These are phyloP conservation scores for Apis cerana DNA, from an alignment of 1,140 invertebrate genomes.

Conservation along the genomic window DNA sequence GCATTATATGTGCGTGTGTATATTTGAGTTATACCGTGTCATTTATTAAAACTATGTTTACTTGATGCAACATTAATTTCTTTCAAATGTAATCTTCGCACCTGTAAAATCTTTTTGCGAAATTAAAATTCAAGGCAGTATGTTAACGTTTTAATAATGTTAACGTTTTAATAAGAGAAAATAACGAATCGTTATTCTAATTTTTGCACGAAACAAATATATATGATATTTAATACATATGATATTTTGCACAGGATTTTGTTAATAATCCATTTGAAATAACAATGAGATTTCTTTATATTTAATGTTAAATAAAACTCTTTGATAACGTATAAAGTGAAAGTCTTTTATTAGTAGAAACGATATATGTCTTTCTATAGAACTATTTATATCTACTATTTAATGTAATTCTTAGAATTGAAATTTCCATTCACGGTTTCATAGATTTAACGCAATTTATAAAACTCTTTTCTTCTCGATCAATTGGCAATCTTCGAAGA, in stretches of 20 bases:
- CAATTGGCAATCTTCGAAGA: too few relatives aligned
- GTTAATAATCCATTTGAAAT: too few relatives aligned
- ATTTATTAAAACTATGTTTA: conserved; percentile 21
- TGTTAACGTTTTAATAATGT: not conserved
- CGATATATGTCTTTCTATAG: not conserved
- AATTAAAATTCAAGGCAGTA: not conserved
- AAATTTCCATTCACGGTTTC: not conserved
- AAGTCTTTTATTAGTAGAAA: conserved; percentile 6
- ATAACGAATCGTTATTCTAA: not conserved
- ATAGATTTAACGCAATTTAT: not conserved
- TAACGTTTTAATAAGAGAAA: too few relatives aligned
- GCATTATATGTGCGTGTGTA: not conserved
- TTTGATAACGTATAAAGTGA: not conserved
- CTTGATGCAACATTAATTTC: not conserved
- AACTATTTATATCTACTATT: conserved; percentile 4
- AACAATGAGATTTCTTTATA: not conserved
- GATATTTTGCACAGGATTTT: too few relatives aligned
- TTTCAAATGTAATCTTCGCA: not conserved
- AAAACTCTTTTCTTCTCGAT: not conserved
- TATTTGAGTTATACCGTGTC: conserved; percentile 4
- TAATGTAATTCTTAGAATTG: not conserved
- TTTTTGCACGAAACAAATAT: not conserved
- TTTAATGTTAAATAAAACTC: not conserved
- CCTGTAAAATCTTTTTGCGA: not conserved
- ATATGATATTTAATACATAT: not conserved